Percentiles rank a stretch among this genome's conserved stretches.
These are phyloP conservation scores for Albula glossodonta DNA, from an alignment of 2,113 vertebrate species.

Conservation along the genomic window DNA sequence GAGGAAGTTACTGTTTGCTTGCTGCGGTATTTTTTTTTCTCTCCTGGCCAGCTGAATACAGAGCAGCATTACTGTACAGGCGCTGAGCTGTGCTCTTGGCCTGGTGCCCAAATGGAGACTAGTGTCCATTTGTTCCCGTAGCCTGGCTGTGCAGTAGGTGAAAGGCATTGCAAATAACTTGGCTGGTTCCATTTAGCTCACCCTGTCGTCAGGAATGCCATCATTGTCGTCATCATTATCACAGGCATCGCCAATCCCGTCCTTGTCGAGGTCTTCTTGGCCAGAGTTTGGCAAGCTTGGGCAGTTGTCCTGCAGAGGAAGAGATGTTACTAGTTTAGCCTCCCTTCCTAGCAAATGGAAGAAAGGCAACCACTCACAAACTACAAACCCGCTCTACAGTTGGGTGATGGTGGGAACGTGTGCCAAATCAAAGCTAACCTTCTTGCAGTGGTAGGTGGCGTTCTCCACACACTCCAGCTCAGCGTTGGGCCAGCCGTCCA, in stretches of 20 bases:
- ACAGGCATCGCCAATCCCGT: constrained; percentile 93
- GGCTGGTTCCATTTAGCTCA: constrained; percentile 62
- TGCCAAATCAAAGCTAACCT: constrained; percentile 64
- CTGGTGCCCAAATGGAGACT: constrained; percentile 41
- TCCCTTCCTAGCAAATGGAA: background rate
- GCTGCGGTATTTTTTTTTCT: constrained; percentile 52
- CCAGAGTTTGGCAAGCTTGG: constrained; percentile 95
- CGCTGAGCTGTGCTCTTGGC: constrained; percentile 42
- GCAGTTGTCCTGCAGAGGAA: constrained; percentile 86
- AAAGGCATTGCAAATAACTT: background rate
- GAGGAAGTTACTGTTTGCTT: constrained; percentile 45
- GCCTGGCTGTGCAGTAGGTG: constrained; percentile 24
- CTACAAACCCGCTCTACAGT: background rate
- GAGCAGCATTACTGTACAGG: constrained; percentile 49
- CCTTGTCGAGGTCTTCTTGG: constrained; percentile 97
- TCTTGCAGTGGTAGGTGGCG: constrained; percentile 98
- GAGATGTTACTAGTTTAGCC: constrained; percentile 39
- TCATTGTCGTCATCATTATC: constrained; percentile 94
- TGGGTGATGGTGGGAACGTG: background rate
- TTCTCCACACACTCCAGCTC: constrained; percentile 89
- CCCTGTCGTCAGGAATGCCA: constrained; percentile 88
- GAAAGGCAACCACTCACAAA: background rate
- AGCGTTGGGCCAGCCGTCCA: constrained; percentile 95
- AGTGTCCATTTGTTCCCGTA: constrained; percentile 44
- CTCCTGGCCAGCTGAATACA: constrained; percentile 45